Evolutionary conservation across 2,113 vertebrate genomes (phyloP), one percentile per base, ranked within the genome.

Genomic region (Candoia aspera): DNA sequence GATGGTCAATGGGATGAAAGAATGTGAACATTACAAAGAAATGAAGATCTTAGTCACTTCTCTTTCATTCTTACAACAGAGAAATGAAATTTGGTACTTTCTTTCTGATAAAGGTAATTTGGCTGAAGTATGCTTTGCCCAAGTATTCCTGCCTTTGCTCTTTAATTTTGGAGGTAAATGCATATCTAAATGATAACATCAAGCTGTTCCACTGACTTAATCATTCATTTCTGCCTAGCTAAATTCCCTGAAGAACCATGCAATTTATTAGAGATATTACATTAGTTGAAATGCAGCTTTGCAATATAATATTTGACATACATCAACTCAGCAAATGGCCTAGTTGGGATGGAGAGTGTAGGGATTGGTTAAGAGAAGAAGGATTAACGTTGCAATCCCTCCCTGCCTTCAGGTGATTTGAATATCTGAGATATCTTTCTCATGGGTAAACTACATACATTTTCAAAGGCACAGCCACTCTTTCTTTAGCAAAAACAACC

Each of bases 241-340:
- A 60, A 49, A 12, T 85, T 90, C 55, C n/a, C 90, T 54, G 21
- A 42, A 8, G 42, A 46, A 90, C 3, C 79, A 79, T 79, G 73
- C 89, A 49, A n/a, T n/a, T 29, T 60, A 84, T 84, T 90, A 57
- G 59, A 90, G 15, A 83, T n/a, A 90, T 90, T 53, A 60, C 54
- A 53, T 21, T 12, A 58, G 59, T 90, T 46, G 13, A 24, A 84
- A 84, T 90, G 24, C 24, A 58, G 68, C 24, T 90, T 83, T 60
- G 54, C 37, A 84, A 42, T 58, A 17, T 37, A 21, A 59, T 17
- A 64, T 58, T 49, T 49, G 42, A 60, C 24, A 29, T 84, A 46
- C 29, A 84, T n/a, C 24, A 60, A 10, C 55, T 58, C 37, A 42
- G 55, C 73, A 84, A 90, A 42, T 42, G 6, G 68, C 17, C 68